Percentiles rank a stretch among this genome's conserved stretches.
Evolutionary conservation across 2,888 invertebrate genomes (phyloP).

Genomic region (Halictus quadricinctus): DNA sequence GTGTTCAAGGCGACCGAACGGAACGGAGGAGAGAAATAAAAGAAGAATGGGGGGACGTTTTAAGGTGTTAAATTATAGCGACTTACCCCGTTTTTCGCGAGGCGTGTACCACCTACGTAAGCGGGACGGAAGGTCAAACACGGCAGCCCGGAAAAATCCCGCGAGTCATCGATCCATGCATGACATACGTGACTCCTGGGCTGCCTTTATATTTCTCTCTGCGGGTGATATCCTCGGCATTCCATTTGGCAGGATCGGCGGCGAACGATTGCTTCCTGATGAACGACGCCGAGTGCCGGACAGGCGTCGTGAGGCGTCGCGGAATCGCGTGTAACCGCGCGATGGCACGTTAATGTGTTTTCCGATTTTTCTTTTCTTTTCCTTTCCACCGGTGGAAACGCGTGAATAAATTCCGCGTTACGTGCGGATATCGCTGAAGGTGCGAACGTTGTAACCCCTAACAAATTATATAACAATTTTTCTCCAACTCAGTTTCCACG

Average conservation of each 20-base stretch:
- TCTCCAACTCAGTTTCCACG: no score
- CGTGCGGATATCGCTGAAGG: no score
- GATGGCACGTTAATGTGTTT: constrained; percentile 21
- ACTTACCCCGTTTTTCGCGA: constrained; percentile 16
- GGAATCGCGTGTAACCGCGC: constrained; percentile 42
- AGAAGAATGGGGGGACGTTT: neutral
- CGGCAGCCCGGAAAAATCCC: constrained; percentile 36
- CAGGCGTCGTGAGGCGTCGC: constrained; percentile 39
- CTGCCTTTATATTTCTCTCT: constrained; percentile 51
- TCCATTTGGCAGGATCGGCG: constrained; percentile 50
- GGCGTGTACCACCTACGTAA: constrained; percentile 29
- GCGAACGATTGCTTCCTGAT: constrained; percentile 51
- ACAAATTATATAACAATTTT: no score
- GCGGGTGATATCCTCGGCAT: constrained; percentile 49
- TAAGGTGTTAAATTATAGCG: constrained; percentile 11
- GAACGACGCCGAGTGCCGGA: constrained; percentile 35
- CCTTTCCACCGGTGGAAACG: no score
- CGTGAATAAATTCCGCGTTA: no score
- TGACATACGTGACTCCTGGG: constrained; percentile 41
- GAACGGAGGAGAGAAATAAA: neutral
- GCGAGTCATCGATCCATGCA: constrained; percentile 56
- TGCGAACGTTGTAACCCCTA: no score
- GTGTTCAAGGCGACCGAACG: constrained; percentile 3
- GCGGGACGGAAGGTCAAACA: constrained; percentile 39
- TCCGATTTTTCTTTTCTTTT: neutral